A percentile compares a stretch with the other conserved stretches of the same genome.
Evolutionary conservation across 2,113 vertebrate genomes (phyloP).

Genomic region (Nibea coibor): DNA sequence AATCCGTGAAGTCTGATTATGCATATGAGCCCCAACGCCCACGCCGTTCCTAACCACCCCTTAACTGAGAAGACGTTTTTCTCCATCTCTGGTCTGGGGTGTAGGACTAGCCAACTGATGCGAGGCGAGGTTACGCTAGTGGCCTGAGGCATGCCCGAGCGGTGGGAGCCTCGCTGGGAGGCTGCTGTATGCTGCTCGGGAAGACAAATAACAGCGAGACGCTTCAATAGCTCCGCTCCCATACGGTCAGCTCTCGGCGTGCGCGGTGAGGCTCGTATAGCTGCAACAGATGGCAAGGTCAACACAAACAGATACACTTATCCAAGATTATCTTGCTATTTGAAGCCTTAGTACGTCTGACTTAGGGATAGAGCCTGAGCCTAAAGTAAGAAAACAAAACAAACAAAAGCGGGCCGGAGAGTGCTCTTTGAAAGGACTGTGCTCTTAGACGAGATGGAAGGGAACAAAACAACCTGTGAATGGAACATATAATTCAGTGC

Average conservation of each 20-base stretch:
- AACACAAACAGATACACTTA: neutral
- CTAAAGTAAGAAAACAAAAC: neutral
- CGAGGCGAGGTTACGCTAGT: neutral
- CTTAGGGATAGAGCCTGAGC: neutral
- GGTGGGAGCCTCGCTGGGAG: neutral
- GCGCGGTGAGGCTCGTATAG: neutral
- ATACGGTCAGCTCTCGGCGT: neutral
- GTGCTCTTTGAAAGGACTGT: neutral
- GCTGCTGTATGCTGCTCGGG: neutral
- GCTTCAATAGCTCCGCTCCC: conserved; percentile 13
- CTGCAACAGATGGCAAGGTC: conserved; percentile 49
- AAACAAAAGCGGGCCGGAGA: conserved; percentile 13
- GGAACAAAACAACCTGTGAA: conserved; percentile 6
- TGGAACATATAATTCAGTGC: conserved; percentile 17
- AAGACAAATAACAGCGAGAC: conserved; percentile 22
- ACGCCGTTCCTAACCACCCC: neutral
- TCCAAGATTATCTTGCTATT: conserved; percentile 1
- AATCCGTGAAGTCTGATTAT: conserved; percentile 24
- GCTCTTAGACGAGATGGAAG: neutral
- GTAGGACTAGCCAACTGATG: conserved; percentile 2
- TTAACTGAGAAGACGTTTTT: neutral
- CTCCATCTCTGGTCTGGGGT: conserved; percentile 8
- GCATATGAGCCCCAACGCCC: conserved; percentile 1
- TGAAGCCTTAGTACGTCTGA: neutral
- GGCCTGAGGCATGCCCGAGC: neutral